Evolutionary conservation across 2,113 vertebrate genomes (phyloP).

Genomic region (Glaucomys volans): DNA sequence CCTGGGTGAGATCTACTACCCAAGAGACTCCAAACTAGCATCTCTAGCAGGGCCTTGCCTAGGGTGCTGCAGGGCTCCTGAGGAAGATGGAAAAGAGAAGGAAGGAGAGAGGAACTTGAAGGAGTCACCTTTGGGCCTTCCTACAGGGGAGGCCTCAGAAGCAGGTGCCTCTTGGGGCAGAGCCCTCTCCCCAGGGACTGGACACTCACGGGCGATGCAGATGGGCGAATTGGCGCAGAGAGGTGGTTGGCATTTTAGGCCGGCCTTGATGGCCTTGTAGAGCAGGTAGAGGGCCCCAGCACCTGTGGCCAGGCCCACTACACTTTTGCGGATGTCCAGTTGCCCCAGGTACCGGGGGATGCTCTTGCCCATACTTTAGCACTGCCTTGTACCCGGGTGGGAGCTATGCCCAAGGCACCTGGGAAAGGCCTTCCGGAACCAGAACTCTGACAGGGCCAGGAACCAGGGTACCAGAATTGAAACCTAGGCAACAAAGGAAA

Average conservation of each 20-base stretch:
- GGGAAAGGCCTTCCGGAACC: constrained; percentile 71
- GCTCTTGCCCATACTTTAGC: constrained; percentile 67
- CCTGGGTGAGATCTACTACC: neutral
- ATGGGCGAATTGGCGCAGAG: constrained; percentile 41
- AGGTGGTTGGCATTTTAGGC: constrained; percentile 63
- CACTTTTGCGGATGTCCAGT: constrained; percentile 65
- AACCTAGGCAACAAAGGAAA: constrained; percentile 77
- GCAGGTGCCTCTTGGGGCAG: constrained; percentile 46
- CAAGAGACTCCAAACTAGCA: neutral
- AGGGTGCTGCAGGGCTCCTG: neutral
- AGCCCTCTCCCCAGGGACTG: constrained; percentile 72
- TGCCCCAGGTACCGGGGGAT: constrained; percentile 10
- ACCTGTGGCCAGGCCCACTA: constrained; percentile 76
- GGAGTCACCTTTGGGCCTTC: constrained; percentile 65
- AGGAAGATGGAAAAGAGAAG: neutral
- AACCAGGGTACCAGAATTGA: constrained; percentile 54
- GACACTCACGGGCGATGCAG: constrained; percentile 81
- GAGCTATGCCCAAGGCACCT: constrained; percentile 31
- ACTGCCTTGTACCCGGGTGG: neutral
- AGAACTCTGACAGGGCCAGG: constrained; percentile 62
- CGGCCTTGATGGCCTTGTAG: constrained; percentile 78
- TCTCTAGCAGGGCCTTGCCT: neutral
- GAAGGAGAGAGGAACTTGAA: constrained; percentile 3
- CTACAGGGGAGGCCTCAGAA: constrained; percentile 42
- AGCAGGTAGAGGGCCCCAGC: constrained; percentile 79